These are phyloP conservation scores for Phalera bucephala DNA, from an alignment of 2,888 invertebrate species.

Conservation along the genomic window DNA sequence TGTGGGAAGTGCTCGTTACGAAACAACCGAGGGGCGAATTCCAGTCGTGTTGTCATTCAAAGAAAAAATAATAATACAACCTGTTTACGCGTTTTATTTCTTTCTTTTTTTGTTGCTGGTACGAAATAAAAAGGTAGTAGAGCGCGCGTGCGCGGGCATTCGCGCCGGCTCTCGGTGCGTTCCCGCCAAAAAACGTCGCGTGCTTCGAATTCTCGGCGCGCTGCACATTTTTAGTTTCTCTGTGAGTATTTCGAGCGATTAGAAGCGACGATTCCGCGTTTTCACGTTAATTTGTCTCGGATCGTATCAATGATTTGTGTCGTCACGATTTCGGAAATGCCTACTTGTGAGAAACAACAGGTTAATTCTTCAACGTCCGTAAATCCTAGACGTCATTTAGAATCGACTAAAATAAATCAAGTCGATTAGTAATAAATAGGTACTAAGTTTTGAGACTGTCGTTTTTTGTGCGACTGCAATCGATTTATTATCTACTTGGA, in stretches of 20 bases:
- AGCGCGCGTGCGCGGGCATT: constrained; percentile 71
- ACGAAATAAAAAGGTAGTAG: constrained; percentile 42
- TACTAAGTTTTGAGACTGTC: constrained; percentile 9
- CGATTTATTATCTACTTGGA: constrained; percentile 10
- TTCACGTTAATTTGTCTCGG: constrained; percentile 64
- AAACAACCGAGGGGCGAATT: constrained; percentile 34
- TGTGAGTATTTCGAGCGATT: constrained; percentile 48
- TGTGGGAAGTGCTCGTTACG: constrained; percentile 31
- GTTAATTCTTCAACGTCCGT: constrained; percentile 30
- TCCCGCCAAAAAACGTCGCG: constrained; percentile 72
- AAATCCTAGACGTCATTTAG: constrained; percentile 18
- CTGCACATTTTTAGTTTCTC: constrained; percentile 55
- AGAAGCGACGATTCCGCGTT: constrained; percentile 55
- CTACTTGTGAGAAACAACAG: constrained; percentile 48
- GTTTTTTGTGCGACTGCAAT: constrained; percentile 3
- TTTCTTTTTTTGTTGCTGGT: constrained; percentile 18
- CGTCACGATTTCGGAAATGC: constrained; percentile 56
- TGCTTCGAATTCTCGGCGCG: constrained; percentile 59
- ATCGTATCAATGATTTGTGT: constrained; percentile 59
- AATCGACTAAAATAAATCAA: constrained; percentile 24
- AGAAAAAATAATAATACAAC: constrained; percentile 59
- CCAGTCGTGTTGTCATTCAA: constrained; percentile 44
- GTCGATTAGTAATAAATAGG: constrained; percentile 11
- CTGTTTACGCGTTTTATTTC: constrained; percentile 57
- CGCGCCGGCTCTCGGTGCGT: constrained; percentile 47